phyloP scores from a whole-genome alignment of 2,888 invertebrate genomes.

The Drosophila mulleri region DNA sequence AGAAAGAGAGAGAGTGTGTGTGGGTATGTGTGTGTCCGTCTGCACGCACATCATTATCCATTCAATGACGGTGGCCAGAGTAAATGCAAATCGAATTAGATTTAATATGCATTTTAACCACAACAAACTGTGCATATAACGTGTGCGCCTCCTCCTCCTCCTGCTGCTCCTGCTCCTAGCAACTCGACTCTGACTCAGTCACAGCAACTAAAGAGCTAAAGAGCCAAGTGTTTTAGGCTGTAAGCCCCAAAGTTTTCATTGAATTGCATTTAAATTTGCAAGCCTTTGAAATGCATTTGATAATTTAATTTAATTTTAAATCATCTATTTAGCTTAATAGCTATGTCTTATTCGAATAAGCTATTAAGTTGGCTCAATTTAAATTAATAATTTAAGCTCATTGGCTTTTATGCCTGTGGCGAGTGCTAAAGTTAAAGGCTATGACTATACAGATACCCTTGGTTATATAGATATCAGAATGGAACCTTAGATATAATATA shows the following conservation, averaged over 20 bases:
- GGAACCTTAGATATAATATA: too few relatives aligned
- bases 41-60: conserved; percentile 54
- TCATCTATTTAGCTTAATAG: conserved; percentile 1
- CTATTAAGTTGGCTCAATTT: background rate
- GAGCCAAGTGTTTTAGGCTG: conserved; percentile 22
- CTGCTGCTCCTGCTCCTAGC: background rate
- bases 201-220: conserved; percentile 5
- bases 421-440: too few relatives aligned
- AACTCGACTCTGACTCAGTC: conserved; percentile 6
- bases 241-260: conserved; percentile 30
- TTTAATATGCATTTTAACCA: conserved; percentile 75
- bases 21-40: background rate
- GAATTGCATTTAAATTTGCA: conserved; percentile 2
- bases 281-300: background rate
- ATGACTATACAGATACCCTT: too few relatives aligned
- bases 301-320: conserved; percentile 11
- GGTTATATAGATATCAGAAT: too few relatives aligned
- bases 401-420: background rate
- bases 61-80: conserved; percentile 32
- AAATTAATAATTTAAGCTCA: background rate
- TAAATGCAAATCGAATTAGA: conserved; percentile 74
- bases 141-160: background rate
- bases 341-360: background rate
- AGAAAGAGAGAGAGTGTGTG: conserved; percentile 6
- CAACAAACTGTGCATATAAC: conserved; percentile 68